A percentile compares a stretch with the other conserved stretches of the same genome.
phyloP scores from a whole-genome alignment of 2,888 invertebrate genomes.

The Aporophyla lueneburgensis region DNA sequence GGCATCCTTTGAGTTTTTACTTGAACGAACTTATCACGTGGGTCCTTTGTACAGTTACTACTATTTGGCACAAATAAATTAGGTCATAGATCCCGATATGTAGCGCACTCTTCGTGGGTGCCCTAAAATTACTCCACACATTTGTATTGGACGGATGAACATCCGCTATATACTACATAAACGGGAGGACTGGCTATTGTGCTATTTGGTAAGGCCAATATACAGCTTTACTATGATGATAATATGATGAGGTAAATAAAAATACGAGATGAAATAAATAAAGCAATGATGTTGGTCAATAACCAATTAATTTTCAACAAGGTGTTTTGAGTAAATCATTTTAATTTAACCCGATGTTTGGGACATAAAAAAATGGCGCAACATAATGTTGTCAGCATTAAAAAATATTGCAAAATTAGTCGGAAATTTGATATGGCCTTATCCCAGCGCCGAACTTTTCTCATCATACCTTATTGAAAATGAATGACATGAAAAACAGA shows the following conservation, averaged over 20 bases:
- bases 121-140: constrained; percentile 38
- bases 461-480: neutral
- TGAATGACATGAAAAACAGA: neutral
- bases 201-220: constrained; percentile 10
- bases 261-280: too few species aligned
- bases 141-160: constrained; percentile 54
- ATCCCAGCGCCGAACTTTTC: neutral
- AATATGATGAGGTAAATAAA: too few species aligned
- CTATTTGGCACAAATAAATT: constrained; percentile 35
- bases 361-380: neutral
- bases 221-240: neutral
- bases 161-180: constrained; percentile 32
- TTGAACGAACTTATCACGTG: too few species aligned
- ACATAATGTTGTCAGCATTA: neutral
- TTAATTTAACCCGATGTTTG: neutral
- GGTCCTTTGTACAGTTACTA: too few species aligned
- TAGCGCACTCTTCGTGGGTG: constrained; percentile 43
- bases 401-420: neutral
- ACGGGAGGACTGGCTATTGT: constrained; percentile 20
- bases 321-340: neutral
- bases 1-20: too few species aligned
- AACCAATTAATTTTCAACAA: neutral
- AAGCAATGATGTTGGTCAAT: neutral
- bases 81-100: constrained; percentile 12
- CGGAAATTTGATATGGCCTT: neutral